Percentiles rank a stretch among this genome's conserved stretches.
Conservation (phyloP, 2,888 invertebrate genomes). For the Plusia festucae region DNA sequence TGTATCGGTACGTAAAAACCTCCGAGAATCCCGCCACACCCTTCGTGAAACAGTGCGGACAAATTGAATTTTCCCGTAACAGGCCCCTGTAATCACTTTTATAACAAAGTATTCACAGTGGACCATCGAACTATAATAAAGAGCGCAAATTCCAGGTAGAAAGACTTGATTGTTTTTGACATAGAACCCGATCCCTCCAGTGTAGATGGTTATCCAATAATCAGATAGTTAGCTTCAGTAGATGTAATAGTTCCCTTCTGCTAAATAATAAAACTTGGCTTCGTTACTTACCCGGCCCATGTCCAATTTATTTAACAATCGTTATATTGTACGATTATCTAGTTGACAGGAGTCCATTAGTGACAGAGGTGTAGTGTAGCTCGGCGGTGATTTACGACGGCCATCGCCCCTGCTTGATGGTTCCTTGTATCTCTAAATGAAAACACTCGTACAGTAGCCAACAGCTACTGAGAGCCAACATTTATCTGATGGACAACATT, state of each 20-base stretch:
- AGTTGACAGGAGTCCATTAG: conserved; percentile 65
- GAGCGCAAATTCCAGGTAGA: conserved; percentile 43
- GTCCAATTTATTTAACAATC: conserved; percentile 61
- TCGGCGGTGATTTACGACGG: conserved; percentile 67
- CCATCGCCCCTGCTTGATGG: conserved; percentile 63
- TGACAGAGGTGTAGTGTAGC: conserved; percentile 62
- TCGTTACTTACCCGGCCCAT: conserved; percentile 21
- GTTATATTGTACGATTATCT: conserved; percentile 49
- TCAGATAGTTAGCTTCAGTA: conserved; percentile 32
- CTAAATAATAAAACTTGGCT: conserved; percentile 43
- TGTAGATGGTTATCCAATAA: conserved; percentile 36
- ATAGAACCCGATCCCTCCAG: conserved; percentile 32
- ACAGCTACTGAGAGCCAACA: conserved; percentile 52
- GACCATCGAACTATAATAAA: conserved; percentile 60
- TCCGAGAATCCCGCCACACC: conserved; percentile 74
- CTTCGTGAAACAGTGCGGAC: conserved; percentile 71
- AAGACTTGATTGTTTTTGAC: conserved; percentile 45
- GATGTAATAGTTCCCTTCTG: conserved; percentile 43
- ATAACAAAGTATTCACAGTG: conserved; percentile 67
- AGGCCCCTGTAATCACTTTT: conserved; percentile 70
- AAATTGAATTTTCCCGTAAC: conserved; percentile 79
- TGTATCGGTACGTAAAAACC: conserved; percentile 76
- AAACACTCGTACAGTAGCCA: conserved; percentile 60
- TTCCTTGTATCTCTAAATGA: conserved; percentile 70
- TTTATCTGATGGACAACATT: conserved; percentile 65